A percentile compares a stretch with the other conserved stretches of the same genome.
These are phyloP conservation scores for Fissipunctia ypsillon DNA, from an alignment of 2,888 invertebrate species.

Conservation along the genomic window DNA sequence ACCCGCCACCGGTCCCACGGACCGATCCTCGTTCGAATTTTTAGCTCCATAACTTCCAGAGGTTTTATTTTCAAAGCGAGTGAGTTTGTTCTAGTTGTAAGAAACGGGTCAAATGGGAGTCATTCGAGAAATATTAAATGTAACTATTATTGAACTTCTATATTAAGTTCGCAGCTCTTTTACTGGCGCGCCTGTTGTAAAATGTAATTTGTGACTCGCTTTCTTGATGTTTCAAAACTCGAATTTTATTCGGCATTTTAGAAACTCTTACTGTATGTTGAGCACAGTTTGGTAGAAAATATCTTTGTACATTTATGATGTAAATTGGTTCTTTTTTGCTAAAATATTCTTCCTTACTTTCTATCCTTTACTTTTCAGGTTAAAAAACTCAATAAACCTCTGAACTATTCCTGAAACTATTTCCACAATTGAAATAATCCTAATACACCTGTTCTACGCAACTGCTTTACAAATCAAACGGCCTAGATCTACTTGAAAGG, in stretches of 20 bases:
- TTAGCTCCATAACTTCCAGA: conserved; percentile 55
- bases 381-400: conserved; percentile 10
- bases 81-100: conserved; percentile 65
- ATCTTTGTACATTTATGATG: conserved; percentile 2
- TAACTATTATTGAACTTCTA: conserved; percentile 68
- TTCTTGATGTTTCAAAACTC: conserved; percentile 52
- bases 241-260: conserved; percentile 50
- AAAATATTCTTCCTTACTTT: neutral
- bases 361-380: neutral
- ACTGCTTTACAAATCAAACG: conserved; percentile 55
- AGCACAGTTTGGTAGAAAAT: conserved; percentile 10
- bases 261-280: conserved; percentile 2
- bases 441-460: conserved; percentile 42
- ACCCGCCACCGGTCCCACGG: conserved; percentile 30
- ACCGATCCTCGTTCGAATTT: conserved; percentile 54
- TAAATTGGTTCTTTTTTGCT: conserved; percentile 19
- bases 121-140: conserved; percentile 66
- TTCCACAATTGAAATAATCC: conserved; percentile 51
- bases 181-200: conserved; percentile 56
- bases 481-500: conserved; percentile 60
- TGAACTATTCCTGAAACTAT: conserved; percentile 17
- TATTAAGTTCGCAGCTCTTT: conserved; percentile 61
- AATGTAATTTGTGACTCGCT: conserved; percentile 59
- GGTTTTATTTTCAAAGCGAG: conserved; percentile 62
- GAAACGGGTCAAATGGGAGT: conserved; percentile 66